Base-by-base conservation (phyloP, 2,888 invertebrate genomes). In the Xanthorhoe designata region DNA sequence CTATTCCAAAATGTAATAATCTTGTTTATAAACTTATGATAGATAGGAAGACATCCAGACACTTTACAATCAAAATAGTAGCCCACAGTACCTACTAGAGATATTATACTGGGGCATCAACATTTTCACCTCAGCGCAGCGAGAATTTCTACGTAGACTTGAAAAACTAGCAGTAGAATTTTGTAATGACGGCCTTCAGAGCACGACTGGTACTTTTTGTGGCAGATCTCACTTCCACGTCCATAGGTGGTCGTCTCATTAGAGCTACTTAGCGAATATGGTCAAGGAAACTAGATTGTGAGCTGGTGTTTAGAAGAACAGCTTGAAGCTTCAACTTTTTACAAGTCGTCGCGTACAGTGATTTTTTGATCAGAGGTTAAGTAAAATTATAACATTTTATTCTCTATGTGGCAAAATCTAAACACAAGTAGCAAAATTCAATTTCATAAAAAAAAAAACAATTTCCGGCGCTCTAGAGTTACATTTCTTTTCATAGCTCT, bases 111-210 rank as follows among this genome's bases (percentile, higher is more conserved):
- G 65, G 57, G 59, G 57, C 64, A 66, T 67, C 69, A 66, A 61
- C 63, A 69, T 64, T 69, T 71, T 70, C 70, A 61, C 68, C 65
- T 57, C 69, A 64, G 64, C 69, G 49, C 47, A 67, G 51, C 57
- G 35, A 53, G 84, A 81, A 84, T 83, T 73, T 75, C 80, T 83
- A 82, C 87, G 77, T 72, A 82, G 86, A 68, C 57, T 70, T 77
- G 80, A 88, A 90, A 89, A 90, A 87, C 84, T 80, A 80, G n/a
- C n/a, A n/a, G n/a, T 78, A 78, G 87, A 87, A 88, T 89, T 87
- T 87, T 80, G 86, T 90, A 90, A 90, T 86, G 87, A 86, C 81
- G 85, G 84, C 84, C 86, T 87, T 86, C 88, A 84, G 85, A 87
- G 85, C 84, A 81, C 51, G 81, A 85, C 89, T 83, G 84, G 85